Evolutionary conservation across 30 jellyfish, hydroid and myxozoan species (phyloP).

Genomic region (Catostylus mosaicus): DNA sequence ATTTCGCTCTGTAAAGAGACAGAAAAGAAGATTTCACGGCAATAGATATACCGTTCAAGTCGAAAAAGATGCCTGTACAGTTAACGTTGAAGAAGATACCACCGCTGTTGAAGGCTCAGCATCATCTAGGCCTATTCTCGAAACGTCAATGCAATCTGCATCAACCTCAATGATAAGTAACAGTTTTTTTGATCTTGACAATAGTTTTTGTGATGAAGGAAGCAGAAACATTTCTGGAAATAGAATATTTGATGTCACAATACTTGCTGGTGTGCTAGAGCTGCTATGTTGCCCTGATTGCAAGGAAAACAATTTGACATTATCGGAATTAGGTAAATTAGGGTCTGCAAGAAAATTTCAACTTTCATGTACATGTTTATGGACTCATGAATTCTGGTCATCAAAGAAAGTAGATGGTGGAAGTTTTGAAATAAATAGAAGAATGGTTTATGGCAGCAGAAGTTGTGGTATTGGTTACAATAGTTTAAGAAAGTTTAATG

Average conservation of each 20-base stretch:
- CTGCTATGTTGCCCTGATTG: constrained; percentile 9
- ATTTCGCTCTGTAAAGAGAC: not conserved
- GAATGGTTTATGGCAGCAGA: constrained; percentile 9
- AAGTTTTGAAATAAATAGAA: constrained; percentile 2
- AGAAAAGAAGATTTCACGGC: constrained; percentile 2
- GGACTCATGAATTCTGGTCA: constrained; percentile 9
- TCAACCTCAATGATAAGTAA: not conserved
- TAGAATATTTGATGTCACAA: not conserved
- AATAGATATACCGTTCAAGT: not conserved
- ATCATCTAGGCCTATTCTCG: not conserved
- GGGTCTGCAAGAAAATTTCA: not conserved
- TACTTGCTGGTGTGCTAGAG: constrained; percentile 3
- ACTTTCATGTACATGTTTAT: constrained; percentile 1
- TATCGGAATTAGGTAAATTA: not conserved
- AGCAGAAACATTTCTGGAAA: not conserved
- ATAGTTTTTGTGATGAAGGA: not conserved
- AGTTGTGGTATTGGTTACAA: constrained; percentile 3
- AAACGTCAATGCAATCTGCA: not conserved
- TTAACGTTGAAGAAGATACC: not conserved
- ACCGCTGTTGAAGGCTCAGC: not conserved
- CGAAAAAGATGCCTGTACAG: not conserved
- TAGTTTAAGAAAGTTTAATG: not conserved
- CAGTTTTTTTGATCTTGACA: not conserved
- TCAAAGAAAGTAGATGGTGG: not conserved
- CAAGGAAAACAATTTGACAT: not conserved